phyloP scores from a whole-genome alignment of 2,888 invertebrate species.

The Artemia sinica region DNA sequence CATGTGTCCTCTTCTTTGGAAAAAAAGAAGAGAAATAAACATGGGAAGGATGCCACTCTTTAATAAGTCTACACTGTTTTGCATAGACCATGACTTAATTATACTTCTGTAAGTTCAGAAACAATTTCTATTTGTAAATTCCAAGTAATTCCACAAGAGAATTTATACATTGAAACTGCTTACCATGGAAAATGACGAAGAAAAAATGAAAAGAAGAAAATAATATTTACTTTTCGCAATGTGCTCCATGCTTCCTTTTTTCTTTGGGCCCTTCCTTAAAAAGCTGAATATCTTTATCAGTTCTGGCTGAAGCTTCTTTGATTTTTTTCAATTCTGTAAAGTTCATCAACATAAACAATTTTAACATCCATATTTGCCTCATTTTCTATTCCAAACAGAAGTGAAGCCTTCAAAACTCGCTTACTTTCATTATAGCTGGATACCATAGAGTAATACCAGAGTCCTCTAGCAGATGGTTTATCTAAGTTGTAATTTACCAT shows the following conservation, averaged over 20 bases:
- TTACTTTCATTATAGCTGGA: constrained; percentile 29
- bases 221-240: constrained; percentile 28
- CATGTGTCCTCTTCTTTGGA: no score
- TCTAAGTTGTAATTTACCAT: constrained; percentile 60
- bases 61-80: no score
- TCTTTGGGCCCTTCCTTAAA: constrained; percentile 23
- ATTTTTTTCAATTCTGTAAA: constrained; percentile 44
- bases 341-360: constrained; percentile 42
- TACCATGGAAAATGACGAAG: no score
- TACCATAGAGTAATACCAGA: constrained; percentile 42
- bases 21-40: no score
- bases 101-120: no score
- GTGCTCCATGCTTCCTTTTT: constrained; percentile 13
- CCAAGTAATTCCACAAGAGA: no score
- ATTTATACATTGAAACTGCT: no score
- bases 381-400: constrained; percentile 39
- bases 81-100: no score
- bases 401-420: constrained; percentile 39
- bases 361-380: constrained; percentile 40
- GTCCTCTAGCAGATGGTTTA: constrained; percentile 45
- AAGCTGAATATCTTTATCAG: constrained; percentile 32
- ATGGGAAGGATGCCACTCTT: no score
- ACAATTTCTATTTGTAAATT: no score
- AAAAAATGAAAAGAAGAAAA: no score
- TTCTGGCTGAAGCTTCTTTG: constrained; percentile 36